Evolutionary conservation across 2,113 vertebrate species (phyloP).

Genomic region (Euleptes europaea): DNA sequence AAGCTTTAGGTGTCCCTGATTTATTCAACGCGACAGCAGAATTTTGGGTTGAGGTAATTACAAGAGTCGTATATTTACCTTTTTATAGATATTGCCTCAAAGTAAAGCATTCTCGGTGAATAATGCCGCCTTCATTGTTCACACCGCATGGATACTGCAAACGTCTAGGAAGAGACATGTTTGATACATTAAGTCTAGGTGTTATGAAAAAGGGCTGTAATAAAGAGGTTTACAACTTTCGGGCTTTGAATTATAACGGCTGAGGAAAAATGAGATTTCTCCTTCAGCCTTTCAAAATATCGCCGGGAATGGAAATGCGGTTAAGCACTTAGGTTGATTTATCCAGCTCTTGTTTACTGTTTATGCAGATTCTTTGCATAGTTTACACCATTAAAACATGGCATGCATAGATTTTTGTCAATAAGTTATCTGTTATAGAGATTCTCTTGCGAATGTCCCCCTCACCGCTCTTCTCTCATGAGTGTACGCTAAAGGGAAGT

Average conservation of each 20-base stretch:
- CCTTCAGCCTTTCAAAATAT: constrained; percentile 47
- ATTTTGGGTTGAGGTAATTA: constrained; percentile 32
- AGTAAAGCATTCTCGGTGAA: not conserved
- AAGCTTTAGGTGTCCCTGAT: constrained; percentile 12
- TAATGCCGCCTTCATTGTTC: constrained; percentile 23
- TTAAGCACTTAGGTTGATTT: constrained; percentile 57
- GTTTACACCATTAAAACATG: constrained; percentile 42
- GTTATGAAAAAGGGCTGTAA: constrained; percentile 34
- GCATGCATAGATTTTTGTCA: constrained; percentile 29
- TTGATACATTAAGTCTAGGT: not conserved
- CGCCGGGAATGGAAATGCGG: constrained; percentile 35
- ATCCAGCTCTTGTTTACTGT: constrained; percentile 47
- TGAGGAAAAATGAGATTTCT: constrained; percentile 28
- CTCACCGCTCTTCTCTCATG: constrained; percentile 43
- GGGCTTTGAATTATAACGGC: constrained; percentile 49
- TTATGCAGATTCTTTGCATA: constrained; percentile 32
- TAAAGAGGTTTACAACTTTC: constrained; percentile 47
- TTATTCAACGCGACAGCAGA: not conserved
- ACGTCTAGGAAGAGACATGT: constrained; percentile 18
- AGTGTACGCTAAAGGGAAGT: constrained; percentile 28
- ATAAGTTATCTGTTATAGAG: constrained; percentile 46
- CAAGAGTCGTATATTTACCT: not conserved
- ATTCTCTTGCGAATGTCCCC: constrained; percentile 35
- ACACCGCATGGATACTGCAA: not conserved
- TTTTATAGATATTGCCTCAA: not conserved